A percentile compares a stretch with the other conserved stretches of the same genome.
Conservation (phyloP, 1,140 invertebrate genomes). For the Eupeodes corollae region DNA sequence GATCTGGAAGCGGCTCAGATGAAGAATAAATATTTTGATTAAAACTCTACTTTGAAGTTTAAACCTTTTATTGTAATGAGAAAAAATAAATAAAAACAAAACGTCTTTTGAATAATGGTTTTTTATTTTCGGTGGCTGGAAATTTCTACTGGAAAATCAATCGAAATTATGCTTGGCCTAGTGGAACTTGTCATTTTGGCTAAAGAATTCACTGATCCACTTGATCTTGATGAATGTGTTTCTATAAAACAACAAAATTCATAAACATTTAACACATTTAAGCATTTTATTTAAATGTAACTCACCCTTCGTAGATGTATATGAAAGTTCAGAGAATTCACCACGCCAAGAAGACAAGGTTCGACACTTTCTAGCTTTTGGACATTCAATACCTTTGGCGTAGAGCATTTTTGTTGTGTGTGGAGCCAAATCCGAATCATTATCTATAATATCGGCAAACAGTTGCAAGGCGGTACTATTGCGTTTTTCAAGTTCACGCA, state of each 20-base stretch:
- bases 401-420: slow-evolving; percentile 3
- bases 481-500: slow-evolving; percentile 31
- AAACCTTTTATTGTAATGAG: slow-evolving; percentile 1
- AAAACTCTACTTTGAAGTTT: slow-evolving; percentile 2
- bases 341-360: slow-evolving; percentile 23
- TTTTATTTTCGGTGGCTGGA: background rate
- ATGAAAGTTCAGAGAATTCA: slow-evolving; percentile 14
- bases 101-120: background rate
- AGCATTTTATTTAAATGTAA: background rate
- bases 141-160: slow-evolving; percentile 19
- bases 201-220: slow-evolving; percentile 4
- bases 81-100: background rate
- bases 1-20: slow-evolving; percentile 26
- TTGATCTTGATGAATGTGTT: background rate
- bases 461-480: slow-evolving; percentile 35
- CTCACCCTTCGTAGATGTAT: slow-evolving; percentile 11
- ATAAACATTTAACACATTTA: no score
- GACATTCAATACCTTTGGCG: slow-evolving; percentile 27
- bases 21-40: slow-evolving; percentile 13
- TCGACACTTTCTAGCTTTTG: slow-evolving; percentile 19
- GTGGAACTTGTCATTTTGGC: slow-evolving; percentile 1
- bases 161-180: slow-evolving; percentile 20
- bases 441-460: slow-evolving; percentile 30
- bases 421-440: slow-evolving; percentile 21
- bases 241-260: no score